These are phyloP conservation scores for Dipodomys merriami DNA, from an alignment of 2,113 vertebrate species.

Conservation along the genomic window DNA sequence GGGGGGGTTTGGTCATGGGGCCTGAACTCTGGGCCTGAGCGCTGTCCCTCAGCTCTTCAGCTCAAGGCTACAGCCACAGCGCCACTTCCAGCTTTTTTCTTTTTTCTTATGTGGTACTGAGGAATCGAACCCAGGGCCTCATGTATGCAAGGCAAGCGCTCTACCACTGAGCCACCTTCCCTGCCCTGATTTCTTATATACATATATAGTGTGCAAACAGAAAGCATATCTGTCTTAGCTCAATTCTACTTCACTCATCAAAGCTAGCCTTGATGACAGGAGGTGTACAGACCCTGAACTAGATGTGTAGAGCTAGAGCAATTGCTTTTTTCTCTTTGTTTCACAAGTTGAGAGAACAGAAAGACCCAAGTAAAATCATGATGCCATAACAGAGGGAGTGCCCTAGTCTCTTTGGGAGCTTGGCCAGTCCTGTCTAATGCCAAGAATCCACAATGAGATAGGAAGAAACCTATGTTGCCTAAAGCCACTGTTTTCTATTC, in stretches of 20 bases:
- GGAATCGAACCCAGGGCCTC: too few relatives aligned
- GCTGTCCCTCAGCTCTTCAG: too few relatives aligned
- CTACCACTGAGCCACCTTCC: too few relatives aligned
- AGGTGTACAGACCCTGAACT: not conserved
- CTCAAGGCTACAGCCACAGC: not conserved
- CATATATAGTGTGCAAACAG: rapidly evolving
- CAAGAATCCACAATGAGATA: not conserved
- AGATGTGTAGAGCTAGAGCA: not conserved
- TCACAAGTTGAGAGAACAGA: not conserved
- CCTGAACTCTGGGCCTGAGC: too few relatives aligned
- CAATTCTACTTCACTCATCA: not conserved
- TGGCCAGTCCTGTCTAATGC: not conserved
- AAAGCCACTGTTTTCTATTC: not conserved
- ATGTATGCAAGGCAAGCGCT: too few relatives aligned
- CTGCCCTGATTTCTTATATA: not conserved
- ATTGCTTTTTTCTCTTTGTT: not conserved
- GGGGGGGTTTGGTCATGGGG: too few relatives aligned
- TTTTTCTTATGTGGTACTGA: too few relatives aligned
- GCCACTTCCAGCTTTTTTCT: too few relatives aligned
- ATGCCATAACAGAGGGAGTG: not conserved
- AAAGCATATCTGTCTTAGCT: not conserved
- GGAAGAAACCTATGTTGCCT: not conserved
- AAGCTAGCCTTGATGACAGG: not conserved
- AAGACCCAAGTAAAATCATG: not conserved
- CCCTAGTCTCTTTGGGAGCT: not conserved